A percentile compares a stretch with the other conserved stretches of the same genome.
phyloP scores from a whole-genome alignment of 1,140 invertebrate genomes.

The Pseudomyrmex concolor region DNA sequence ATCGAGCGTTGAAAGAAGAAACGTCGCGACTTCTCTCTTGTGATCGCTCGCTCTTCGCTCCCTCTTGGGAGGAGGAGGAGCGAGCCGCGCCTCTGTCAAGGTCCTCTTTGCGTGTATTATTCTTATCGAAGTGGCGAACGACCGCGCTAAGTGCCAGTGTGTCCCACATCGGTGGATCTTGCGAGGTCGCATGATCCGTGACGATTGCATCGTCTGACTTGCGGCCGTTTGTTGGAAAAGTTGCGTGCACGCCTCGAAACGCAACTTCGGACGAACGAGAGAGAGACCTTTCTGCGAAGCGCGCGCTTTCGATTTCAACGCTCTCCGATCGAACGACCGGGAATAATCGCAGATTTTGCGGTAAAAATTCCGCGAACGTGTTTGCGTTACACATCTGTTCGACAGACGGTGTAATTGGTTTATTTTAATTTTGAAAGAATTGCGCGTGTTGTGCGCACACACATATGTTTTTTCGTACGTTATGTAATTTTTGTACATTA shows the following conservation, averaged over 20 bases:
- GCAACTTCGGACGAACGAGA: neutral
- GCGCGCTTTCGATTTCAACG: neutral
- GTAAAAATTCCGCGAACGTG: no score
- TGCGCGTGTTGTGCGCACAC: no score
- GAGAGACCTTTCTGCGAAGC: neutral
- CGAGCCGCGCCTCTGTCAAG: slow-evolving; percentile 64
- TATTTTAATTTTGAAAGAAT: no score
- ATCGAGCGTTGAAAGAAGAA: neutral
- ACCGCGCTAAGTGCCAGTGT: slow-evolving; percentile 2
- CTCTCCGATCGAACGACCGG: neutral
- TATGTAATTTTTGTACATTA: no score
- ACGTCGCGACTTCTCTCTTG: slow-evolving; percentile 39
- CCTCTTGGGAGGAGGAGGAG: slow-evolving; percentile 21
- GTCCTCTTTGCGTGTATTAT: slow-evolving; percentile 29
- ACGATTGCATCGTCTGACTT: neutral
- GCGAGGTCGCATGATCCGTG: slow-evolving; percentile 48
- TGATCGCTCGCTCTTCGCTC: slow-evolving; percentile 29
- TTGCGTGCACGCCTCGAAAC: neutral
- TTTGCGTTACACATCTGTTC: no score
- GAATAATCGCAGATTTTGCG: neutral
- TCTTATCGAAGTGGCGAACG: slow-evolving; percentile 56
- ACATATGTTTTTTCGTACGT: no score
- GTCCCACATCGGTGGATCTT: slow-evolving; percentile 62
- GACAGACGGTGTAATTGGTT: no score
- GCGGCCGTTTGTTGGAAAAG: neutral